These are phyloP conservation scores for Enteromius viviparus DNA, from an alignment of 2,797 vertebrate species.

Conservation along the genomic window DNA sequence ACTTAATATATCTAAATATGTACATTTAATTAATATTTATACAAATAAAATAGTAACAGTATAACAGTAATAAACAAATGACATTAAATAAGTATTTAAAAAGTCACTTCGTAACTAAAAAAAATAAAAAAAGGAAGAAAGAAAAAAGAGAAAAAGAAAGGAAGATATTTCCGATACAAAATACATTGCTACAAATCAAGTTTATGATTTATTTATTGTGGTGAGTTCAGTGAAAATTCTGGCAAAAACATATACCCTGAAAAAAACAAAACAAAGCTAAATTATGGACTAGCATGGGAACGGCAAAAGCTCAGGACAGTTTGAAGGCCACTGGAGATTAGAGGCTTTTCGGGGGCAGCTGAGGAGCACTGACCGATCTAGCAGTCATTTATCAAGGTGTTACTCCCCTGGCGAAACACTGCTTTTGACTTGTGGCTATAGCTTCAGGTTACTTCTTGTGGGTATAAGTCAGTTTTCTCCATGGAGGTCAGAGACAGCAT, in stretches of 20 bases:
- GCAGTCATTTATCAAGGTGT: neutral
- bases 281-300: neutral
- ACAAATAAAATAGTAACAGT: neutral
- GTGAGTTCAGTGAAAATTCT: no score
- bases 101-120: neutral
- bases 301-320: neutral
- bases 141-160: neutral
- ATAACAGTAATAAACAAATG: neutral
- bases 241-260: neutral
- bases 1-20: neutral
- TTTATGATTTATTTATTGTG: neutral
- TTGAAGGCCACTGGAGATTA: conserved; percentile 4
- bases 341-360: neutral
- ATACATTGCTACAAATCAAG: neutral
- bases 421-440: conserved; percentile 2
- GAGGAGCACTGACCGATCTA: neutral
- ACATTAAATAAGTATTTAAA: neutral
- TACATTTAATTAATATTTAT: neutral
- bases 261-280: neutral
- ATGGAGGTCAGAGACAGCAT: neutral
- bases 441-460: neutral
- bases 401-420: neutral
- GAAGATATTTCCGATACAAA: neutral
- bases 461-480: neutral
- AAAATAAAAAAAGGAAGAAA: accelerated